Percentiles rank a stretch among this genome's conserved stretches.
Conservation (phyloP, 2,113 vertebrate species). For the Gymnobelideus leadbeateri region DNA sequence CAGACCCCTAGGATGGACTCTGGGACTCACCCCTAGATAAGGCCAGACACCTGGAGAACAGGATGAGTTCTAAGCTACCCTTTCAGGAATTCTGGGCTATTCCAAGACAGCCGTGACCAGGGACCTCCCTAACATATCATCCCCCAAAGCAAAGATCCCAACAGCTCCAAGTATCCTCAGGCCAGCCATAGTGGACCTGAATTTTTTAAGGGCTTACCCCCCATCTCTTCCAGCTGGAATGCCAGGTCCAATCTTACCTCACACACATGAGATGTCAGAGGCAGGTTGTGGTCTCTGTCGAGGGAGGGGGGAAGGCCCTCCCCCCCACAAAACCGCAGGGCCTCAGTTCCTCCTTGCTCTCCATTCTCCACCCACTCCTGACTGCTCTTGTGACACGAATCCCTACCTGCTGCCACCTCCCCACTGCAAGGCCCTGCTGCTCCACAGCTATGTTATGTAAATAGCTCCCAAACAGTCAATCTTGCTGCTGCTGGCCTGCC, state of each 20-base stretch:
- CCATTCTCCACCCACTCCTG: not conserved
- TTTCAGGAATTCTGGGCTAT: not conserved
- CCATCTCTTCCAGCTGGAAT: not conserved
- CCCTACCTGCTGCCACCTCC: not conserved
- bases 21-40: not conserved
- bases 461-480: not conserved
- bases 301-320: not conserved
- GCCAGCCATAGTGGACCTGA: not conserved
- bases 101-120: not conserved
- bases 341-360: not conserved
- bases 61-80: not conserved
- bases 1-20: not conserved
- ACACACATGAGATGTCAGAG: no score
- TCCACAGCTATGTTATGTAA: not conserved
- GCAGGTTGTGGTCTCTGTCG: not conserved
- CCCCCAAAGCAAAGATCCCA: not conserved
- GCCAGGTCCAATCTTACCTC: no score
- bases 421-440: not conserved
- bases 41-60: not conserved
- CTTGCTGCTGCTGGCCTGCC: constrained; percentile 3
- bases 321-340: not conserved
- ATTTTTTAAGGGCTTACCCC: no score
- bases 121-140: not conserved
- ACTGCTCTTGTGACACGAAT: no score
- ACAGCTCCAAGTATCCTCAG: not conserved